These are phyloP conservation scores for Glaucomys volans DNA, from an alignment of 2,113 vertebrate genomes.

Conservation along the genomic window DNA sequence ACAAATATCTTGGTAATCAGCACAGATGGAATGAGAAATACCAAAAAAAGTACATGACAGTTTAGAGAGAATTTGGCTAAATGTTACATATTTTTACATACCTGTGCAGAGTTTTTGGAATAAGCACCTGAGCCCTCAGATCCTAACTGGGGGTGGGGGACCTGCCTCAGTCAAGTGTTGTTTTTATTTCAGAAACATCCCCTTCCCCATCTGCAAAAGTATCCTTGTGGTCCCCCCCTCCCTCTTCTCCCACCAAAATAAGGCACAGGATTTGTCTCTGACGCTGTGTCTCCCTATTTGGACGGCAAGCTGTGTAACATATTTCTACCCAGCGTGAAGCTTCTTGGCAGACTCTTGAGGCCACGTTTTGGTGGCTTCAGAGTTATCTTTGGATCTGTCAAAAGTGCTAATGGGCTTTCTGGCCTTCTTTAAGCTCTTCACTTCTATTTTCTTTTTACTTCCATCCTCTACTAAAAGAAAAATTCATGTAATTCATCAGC, in stretches of 20 bases:
- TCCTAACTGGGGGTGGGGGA: conserved; percentile 59
- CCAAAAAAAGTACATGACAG: conserved; percentile 89
- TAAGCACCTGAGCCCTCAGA: conserved; percentile 67
- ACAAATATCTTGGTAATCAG: conserved; percentile 92
- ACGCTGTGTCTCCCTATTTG: conserved; percentile 89
- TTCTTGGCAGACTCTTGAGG: conserved; percentile 91
- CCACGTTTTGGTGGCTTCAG: conserved; percentile 90
- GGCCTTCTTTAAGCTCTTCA: conserved; percentile 89
- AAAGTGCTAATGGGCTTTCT: conserved; percentile 92
- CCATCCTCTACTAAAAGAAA: conserved; percentile 82
- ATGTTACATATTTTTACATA: conserved; percentile 84
- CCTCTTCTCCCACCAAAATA: conserved; percentile 81
- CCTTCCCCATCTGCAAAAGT: conserved; percentile 65
- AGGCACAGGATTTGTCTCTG: conserved; percentile 86
- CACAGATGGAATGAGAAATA: conserved; percentile 92
- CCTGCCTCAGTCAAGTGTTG: conserved; percentile 69
- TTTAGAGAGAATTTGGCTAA: conserved; percentile 90
- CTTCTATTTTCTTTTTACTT: conserved; percentile 90
- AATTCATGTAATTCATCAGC: conserved; percentile 82
- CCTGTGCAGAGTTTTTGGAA: conserved; percentile 83
- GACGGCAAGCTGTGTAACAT: conserved; percentile 91
- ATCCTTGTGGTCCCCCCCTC: conserved; percentile 64
- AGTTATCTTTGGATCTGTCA: conserved; percentile 92
- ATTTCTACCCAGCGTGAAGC: conserved; percentile 91
- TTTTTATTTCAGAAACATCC: conserved; percentile 71